Evolutionary conservation across 2,113 vertebrate species (phyloP), one percentile per base, ranked within the genome.

Genomic region (Erythrocebus patas): DNA sequence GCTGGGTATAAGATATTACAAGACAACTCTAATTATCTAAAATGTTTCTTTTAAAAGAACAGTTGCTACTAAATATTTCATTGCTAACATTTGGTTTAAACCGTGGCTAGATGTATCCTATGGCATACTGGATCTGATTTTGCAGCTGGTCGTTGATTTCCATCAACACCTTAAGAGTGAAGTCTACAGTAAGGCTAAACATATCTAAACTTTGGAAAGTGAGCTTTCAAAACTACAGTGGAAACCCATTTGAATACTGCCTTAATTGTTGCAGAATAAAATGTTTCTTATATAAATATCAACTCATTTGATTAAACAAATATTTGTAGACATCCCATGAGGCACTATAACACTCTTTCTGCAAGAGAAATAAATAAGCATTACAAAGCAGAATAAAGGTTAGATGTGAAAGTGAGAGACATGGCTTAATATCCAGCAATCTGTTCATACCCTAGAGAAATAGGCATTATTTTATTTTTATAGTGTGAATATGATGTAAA

Each of bases 11-110:
- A 93, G 88, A 93, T 96, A 97, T 97, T 98, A 98, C 78, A 94
- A 93, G 94, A 97, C 96, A 93, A 96, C 89, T 97, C 94, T 97
- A 97, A 97, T 98, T 97, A 97, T 94, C 97, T 95, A 97, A 98
- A 97, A 97, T 91, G 97, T 97, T 98, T 98, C 97, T 96, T 98
- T 96, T 97, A 96, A 98, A 98, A 97, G 95, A 98, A 97, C 95
- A 98, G 97, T 98, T 98, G 97, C 97, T 96, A 97, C 97, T 97
- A 97, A 98, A 96, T 97, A 97, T 94, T 97, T 97, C 96, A 93
- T 85, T 89, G 95, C 91, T 95, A 97, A 96, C 97, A 98, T 96
- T 97, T 97, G 93, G 80, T 93, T 95, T 96, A 96, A 98, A 86
- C 66, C 94, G 89, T 52, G 86, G 95, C 66, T 97, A 73, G 87